phyloP scores from a whole-genome alignment of 2,888 invertebrate species.

The Agrilus biguttatus region DNA sequence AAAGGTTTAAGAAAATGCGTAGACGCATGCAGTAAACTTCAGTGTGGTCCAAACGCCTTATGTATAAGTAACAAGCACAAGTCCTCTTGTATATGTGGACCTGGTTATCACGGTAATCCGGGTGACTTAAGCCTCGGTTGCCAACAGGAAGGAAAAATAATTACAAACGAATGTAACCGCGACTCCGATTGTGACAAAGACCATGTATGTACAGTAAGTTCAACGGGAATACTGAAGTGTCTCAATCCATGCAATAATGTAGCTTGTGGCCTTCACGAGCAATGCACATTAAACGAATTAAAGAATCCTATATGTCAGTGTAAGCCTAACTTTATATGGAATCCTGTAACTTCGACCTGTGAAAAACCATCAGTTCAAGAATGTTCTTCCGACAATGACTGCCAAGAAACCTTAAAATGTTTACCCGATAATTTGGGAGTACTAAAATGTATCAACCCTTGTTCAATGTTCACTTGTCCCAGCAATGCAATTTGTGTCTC shows the following conservation, averaged over 20 bases:
- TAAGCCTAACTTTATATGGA: conserved; percentile 64
- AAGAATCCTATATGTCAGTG: conserved; percentile 69
- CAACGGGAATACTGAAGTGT: conserved; percentile 52
- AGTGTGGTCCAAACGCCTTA: conserved; percentile 81
- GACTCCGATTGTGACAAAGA: conserved; percentile 60
- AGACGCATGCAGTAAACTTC: conserved; percentile 73
- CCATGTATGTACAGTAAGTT: conserved; percentile 51
- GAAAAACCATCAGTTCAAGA: conserved; percentile 80
- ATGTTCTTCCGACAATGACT: conserved; percentile 57
- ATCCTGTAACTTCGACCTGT: conserved; percentile 65
- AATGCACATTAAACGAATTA: conserved; percentile 51
- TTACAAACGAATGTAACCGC: conserved; percentile 46
- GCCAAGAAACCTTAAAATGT: conserved; percentile 55
- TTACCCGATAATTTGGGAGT: conserved; percentile 75
- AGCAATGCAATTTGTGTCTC: conserved; percentile 70
- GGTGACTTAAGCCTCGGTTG: conserved; percentile 67
- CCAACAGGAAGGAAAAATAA: conserved; percentile 47
- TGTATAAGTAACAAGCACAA: conserved; percentile 74
- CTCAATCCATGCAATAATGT: conserved; percentile 65
- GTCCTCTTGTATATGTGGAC: conserved; percentile 73
- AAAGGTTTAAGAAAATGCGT: conserved; percentile 69
- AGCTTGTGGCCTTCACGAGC: conserved; percentile 70
- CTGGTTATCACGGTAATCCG: conserved; percentile 71
- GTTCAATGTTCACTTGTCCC: conserved; percentile 71
- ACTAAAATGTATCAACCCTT: conserved; percentile 65